A percentile compares a stretch with the other conserved stretches of the same genome.
phyloP scores from a whole-genome alignment of 2,888 invertebrate species.

The Argyra leucocephala region DNA sequence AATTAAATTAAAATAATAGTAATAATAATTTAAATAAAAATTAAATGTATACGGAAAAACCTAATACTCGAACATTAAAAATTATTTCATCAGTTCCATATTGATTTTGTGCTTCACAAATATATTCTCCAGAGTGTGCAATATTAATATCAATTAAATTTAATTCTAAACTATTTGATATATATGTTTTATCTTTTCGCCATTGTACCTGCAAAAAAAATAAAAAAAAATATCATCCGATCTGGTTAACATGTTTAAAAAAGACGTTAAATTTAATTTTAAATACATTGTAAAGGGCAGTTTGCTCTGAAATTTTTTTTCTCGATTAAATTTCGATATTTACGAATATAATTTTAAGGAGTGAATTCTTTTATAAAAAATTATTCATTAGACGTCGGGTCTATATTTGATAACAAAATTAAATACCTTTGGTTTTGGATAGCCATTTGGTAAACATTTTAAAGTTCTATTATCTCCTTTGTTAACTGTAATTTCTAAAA shows the following conservation, averaged over 20 bases:
- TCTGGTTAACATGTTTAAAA: background rate
- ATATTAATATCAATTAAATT: conserved; percentile 31
- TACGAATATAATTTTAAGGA: no score
- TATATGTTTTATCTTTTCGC: conserved; percentile 17
- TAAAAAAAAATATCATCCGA: no score
- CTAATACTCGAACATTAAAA: conserved; percentile 47
- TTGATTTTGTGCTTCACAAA: conserved; percentile 51
- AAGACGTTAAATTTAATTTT: background rate
- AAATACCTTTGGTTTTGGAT: conserved; percentile 42
- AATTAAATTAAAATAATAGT: background rate
- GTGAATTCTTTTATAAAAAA: no score
- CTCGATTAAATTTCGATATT: no score
- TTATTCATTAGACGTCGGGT: no score
- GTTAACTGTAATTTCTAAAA: conserved; percentile 37
- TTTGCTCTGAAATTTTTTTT: no score
- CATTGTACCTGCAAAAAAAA: conserved; percentile 21
- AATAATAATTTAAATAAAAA: background rate
- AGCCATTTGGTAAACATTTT: conserved; percentile 45
- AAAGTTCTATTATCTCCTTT: conserved; percentile 44
- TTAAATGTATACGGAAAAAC: conserved; percentile 28
- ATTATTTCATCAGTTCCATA: conserved; percentile 49
- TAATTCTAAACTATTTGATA: conserved; percentile 20
- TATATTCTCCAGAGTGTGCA: conserved; percentile 46
- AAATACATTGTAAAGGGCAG: background rate
- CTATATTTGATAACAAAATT: no score